phyloP scores from a whole-genome alignment of 37 sponge, comb jelly and placozoan species.

The Diacarnus erythraeanus region DNA sequence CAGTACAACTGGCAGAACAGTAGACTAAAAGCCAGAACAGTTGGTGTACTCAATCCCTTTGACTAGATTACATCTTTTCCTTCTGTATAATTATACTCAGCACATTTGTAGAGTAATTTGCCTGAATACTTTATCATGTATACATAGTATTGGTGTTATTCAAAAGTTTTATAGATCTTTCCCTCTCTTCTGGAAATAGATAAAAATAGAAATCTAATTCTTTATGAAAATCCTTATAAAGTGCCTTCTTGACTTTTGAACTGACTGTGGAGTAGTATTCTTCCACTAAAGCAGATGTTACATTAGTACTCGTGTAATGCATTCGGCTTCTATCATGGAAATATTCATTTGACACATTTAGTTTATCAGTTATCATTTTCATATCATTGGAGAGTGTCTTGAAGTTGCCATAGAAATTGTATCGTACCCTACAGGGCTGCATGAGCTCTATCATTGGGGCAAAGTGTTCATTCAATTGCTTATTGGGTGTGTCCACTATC shows the following conservation, averaged over 20 bases:
- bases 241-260: conserved; percentile 8
- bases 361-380: background rate
- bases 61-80: too few species aligned
- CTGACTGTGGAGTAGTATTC: conserved; percentile 22
- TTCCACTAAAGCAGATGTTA: background rate
- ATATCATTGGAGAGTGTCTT: conserved; percentile 18
- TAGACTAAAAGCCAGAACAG: too few species aligned
- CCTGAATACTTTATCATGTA: too few species aligned
- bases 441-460: conserved; percentile 2
- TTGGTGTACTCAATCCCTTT: too few species aligned
- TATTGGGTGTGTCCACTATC: conserved; percentile 25
- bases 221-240: conserved; percentile 14
- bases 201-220: conserved; percentile 46
- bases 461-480: conserved; percentile 48
- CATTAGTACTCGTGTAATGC: background rate
- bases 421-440: conserved; percentile 36
- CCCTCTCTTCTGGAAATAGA: conserved; percentile 35
- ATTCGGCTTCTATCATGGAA: background rate
- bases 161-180: background rate
- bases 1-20: too few species aligned
- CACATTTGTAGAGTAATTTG: too few species aligned
- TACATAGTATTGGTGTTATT: too few species aligned
- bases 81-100: too few species aligned
- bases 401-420: conserved; percentile 50
- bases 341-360: background rate